These are phyloP conservation scores for Mellivora capensis DNA, from an alignment of 2,113 vertebrate species.

Conservation along the genomic window DNA sequence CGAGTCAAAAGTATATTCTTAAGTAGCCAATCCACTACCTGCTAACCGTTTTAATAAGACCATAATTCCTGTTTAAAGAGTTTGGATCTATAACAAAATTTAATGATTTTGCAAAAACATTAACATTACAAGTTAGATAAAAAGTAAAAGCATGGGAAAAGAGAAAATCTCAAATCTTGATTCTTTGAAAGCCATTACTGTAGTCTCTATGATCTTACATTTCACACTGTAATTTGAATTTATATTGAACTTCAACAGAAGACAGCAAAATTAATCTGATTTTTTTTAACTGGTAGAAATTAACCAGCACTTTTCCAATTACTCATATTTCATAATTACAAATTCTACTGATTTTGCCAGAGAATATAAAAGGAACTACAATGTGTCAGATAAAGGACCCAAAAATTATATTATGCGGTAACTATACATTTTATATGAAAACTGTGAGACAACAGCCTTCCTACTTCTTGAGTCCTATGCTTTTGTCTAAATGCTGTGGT, in stretches of 20 bases:
- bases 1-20: background rate
- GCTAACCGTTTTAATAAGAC: background rate
- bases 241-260: background rate
- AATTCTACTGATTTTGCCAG: background rate
- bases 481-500: background rate
- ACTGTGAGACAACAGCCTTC: background rate
- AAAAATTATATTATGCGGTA: background rate
- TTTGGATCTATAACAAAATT: background rate
- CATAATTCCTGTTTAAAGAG: background rate
- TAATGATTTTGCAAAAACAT: conserved; percentile 21
- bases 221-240: background rate
- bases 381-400: background rate
- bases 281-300: background rate
- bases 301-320: background rate
- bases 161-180: background rate
- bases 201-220: background rate
- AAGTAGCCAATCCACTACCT: background rate
- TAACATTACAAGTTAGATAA: background rate
- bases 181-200: background rate
- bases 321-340: background rate
- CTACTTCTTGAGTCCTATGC: background rate
- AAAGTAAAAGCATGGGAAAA: background rate
- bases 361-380: background rate
- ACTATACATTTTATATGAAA: background rate
- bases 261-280: background rate